Evolutionary conservation across 2,888 invertebrate species (phyloP).

Genomic region (Oligia strigilis): DNA sequence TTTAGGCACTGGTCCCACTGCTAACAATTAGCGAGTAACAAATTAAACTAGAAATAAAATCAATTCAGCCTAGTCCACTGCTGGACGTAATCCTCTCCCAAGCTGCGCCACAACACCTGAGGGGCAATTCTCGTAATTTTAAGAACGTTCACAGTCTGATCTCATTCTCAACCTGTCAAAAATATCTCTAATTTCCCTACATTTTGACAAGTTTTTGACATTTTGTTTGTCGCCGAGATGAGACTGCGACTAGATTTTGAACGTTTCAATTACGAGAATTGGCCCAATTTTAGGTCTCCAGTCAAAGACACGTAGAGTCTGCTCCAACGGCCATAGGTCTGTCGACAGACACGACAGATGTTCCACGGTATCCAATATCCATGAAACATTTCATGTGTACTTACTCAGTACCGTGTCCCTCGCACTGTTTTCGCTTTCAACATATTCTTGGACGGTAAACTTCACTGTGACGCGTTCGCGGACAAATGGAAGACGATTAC

Average conservation of each 20-base stretch:
- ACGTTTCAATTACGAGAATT: too few relatives aligned
- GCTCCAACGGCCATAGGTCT: not conserved
- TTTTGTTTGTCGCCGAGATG: too few relatives aligned
- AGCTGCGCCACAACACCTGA: not conserved
- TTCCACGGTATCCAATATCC: not conserved
- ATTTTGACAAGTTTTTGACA: too few relatives aligned
- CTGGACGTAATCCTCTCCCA: not conserved
- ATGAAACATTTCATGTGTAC: not conserved
- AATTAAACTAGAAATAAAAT: not conserved
- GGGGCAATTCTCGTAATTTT: too few relatives aligned
- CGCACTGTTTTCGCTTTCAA: not conserved
- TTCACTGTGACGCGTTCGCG: not conserved
- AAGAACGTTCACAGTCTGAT: too few relatives aligned
- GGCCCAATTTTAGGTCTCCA: not conserved
- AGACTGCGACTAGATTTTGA: too few relatives aligned
- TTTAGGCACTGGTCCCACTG: slow-evolving; percentile 1
- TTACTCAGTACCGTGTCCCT: not conserved
- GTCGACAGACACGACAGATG: too few relatives aligned
- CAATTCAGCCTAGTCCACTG: not conserved
- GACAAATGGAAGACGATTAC: not conserved
- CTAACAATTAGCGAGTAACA: not conserved
- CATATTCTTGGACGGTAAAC: too few relatives aligned
- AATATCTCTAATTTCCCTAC: too few relatives aligned
- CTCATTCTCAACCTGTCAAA: too few relatives aligned
- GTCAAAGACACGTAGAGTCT: not conserved